phyloP scores from a whole-genome alignment of 2,888 invertebrate genomes.

The Coelinius sp. region DNA sequence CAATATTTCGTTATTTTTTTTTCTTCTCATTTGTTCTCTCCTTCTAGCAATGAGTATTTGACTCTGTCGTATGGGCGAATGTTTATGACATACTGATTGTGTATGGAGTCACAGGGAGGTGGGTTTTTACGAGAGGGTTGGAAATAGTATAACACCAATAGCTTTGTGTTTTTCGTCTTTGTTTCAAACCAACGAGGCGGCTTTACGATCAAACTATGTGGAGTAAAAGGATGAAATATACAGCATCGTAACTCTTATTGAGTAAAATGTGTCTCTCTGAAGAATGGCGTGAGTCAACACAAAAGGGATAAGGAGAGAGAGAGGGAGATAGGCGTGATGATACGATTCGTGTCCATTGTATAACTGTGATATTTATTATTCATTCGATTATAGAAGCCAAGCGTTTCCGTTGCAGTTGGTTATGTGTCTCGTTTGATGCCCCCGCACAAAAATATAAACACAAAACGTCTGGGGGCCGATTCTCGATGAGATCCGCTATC shows the following conservation, averaged over 20 bases:
- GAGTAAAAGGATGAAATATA: conserved; percentile 19
- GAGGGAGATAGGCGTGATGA: conserved; percentile 24
- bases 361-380: conserved; percentile 69
- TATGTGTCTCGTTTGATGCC: conserved; percentile 31
- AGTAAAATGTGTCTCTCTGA: conserved; percentile 17
- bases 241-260: conserved; percentile 9
- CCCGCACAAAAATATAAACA: too few species aligned
- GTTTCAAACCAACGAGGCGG: conserved; percentile 29
- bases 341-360: conserved; percentile 65
- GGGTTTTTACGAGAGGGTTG: conserved; percentile 19
- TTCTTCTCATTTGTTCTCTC: not conserved
- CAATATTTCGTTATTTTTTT: conserved; percentile 24
- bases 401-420: conserved; percentile 18
- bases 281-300: conserved; percentile 15
- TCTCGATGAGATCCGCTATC: too few species aligned
- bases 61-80: conserved; percentile 17
- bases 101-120: conserved; percentile 11
- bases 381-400: conserved; percentile 48
- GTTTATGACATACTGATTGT: conserved; percentile 28
- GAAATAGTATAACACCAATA: conserved; percentile 15
- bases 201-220: conserved; percentile 17
- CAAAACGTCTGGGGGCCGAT: too few species aligned
- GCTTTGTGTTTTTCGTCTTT: not conserved
- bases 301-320: not conserved
- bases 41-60: not conserved